Conservation (phyloP, 92 coral and sea anemone genomes). For the Heteractis magnifica region DNA sequence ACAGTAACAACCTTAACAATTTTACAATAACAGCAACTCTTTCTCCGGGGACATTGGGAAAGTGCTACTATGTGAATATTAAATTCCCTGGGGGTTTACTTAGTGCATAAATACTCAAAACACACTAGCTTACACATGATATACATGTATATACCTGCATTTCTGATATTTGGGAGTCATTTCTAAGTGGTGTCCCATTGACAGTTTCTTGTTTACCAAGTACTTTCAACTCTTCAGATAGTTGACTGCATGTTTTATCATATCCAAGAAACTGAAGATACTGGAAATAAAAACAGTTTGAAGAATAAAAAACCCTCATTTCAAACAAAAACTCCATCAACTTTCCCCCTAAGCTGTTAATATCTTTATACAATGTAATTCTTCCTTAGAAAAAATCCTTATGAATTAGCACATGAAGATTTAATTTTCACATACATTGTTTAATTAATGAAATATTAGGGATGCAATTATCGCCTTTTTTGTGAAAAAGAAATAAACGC, state of each 20-base stretch:
- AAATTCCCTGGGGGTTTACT: too few relatives aligned
- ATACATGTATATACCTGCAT: slow-evolving; percentile 43
- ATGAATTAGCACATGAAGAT: background rate
- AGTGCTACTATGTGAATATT: too few relatives aligned
- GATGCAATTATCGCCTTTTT: background rate
- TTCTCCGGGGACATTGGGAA: too few relatives aligned
- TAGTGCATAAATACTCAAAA: too few relatives aligned
- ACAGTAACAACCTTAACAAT: too few relatives aligned
- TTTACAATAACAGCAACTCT: too few relatives aligned
- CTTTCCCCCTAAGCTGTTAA: too few relatives aligned
- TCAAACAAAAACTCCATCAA: too few relatives aligned
- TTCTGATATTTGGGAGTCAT: slow-evolving; percentile 64
- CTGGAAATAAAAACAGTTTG: slow-evolving; percentile 20
- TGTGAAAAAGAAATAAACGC: background rate
- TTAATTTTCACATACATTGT: background rate
- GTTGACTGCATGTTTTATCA: slow-evolving; percentile 52
- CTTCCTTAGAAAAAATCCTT: background rate
- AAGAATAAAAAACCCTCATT: too few relatives aligned
- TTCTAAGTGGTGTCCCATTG: slow-evolving; percentile 55
- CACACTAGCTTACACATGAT: background rate
- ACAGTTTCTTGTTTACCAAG: slow-evolving; percentile 63
- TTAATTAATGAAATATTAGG: background rate
- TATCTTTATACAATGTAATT: too few relatives aligned
- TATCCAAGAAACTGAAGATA: slow-evolving; percentile 84
- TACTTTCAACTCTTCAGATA: slow-evolving; percentile 62